Percentiles rank a stretch among this genome's conserved stretches.
phyloP scores from a whole-genome alignment of 2,113 vertebrate genomes.

The Cinclus mexicanus region DNA sequence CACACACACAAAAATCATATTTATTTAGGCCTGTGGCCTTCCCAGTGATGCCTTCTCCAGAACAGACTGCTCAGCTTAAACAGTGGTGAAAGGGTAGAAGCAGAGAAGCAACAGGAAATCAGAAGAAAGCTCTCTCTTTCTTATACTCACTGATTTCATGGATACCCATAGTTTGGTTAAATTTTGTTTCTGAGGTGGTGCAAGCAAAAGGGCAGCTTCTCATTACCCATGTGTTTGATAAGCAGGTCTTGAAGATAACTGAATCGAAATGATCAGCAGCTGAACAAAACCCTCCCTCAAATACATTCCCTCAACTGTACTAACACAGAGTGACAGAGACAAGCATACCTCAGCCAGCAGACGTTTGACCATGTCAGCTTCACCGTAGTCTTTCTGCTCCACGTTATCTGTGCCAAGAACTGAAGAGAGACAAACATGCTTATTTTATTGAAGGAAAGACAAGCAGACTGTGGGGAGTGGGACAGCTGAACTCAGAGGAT shows the following conservation, averaged over 20 bases:
- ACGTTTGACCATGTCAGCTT: constrained; percentile 90
- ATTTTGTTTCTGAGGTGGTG: not conserved
- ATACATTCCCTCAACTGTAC: not conserved
- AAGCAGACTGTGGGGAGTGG: not conserved
- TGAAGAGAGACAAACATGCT: constrained; percentile 56
- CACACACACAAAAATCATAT: not conserved
- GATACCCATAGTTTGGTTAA: not conserved
- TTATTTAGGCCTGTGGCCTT: not conserved
- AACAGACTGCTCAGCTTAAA: not conserved
- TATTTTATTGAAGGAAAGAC: not conserved
- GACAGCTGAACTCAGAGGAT: not conserved
- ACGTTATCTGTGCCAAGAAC: constrained; percentile 85
- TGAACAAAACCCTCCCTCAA: not conserved
- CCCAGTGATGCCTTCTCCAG: not conserved
- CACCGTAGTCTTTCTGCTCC: constrained; percentile 89
- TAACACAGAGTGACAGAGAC: not conserved
- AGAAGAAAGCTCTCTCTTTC: not conserved
- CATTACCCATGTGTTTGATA: not conserved
- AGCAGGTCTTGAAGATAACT: not conserved
- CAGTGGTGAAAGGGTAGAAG: not conserved
- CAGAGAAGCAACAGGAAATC: not conserved
- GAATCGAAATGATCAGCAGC: not conserved
- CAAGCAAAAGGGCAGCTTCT: not conserved
- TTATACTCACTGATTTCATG: not conserved
- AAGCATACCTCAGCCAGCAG: constrained; percentile 88